Evolutionary conservation across 64 coral and sea anemone species (phyloP), one percentile per base, ranked within the genome.

Genomic region (Orbicella faveolata): DNA sequence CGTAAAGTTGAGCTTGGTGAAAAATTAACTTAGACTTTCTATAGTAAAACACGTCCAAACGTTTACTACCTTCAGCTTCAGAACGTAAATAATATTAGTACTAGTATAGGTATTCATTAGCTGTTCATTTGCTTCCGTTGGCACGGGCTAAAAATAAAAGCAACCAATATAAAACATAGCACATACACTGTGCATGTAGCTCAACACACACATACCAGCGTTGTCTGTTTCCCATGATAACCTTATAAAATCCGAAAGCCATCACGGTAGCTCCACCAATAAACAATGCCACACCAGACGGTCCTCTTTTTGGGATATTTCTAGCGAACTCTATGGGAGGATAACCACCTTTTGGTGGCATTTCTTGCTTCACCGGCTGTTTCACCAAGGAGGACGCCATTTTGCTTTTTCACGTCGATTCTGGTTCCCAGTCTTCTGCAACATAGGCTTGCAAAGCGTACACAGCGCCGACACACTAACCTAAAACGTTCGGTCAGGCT

Each of bases 291-390:
- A 92, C 73, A 76, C 97, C 97, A 77, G 97, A 96, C 4, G 94
- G 93, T 2, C 97, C 97, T 93, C 97, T 95, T 81, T 87, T 93
- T 34, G 94, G 91, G 63, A 99, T 9, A 78, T 95, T 93, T 87
- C 89, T 95, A 3, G 97, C 75, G 61, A 86, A 96, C 26, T 94
- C 88, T 37, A 99, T 86, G 15, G 94, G 73, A 73, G 97, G 90
- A 96, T 99, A 99, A 75, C 97, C 97, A 66, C 94, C 97, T 89
- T 91, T 89, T 76, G 93, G 97, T 53, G 97, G 97, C 61, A 99
- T 61, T 77, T 99, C 97, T 92, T 99, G 95, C 75, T 75, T 94
- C 52, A 94, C 0, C 77, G 53, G 25, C 30, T 88, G 63, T 85
- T 85, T 85, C 12, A 72, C 41, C 23, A 85, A 70, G 41, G 82